Conservation (phyloP, 2,797 vertebrate species). For the Nannoperca obscura region DNA sequence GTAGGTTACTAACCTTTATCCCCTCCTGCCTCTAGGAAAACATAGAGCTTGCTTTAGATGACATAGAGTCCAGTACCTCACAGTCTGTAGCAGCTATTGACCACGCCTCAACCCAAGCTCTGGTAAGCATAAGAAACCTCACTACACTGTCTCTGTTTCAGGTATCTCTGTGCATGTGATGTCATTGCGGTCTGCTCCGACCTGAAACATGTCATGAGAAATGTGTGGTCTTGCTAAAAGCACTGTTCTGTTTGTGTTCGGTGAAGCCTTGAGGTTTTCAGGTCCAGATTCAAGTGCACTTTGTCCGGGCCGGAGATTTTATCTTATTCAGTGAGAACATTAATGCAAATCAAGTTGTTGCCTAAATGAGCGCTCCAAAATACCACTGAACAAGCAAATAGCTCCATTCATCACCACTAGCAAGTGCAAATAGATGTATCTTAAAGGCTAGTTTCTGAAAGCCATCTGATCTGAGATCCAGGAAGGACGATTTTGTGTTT, state of each 20-base stretch:
- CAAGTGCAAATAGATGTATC: slow-evolving; percentile 23
- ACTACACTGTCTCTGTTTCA: slow-evolving; percentile 3
- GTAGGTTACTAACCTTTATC: slow-evolving; percentile 79
- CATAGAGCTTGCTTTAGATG: slow-evolving; percentile 95
- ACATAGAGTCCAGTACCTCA: slow-evolving; percentile 89
- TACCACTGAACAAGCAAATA: slow-evolving; percentile 38
- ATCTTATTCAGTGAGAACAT: slow-evolving; percentile 6
- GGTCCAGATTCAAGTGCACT: slow-evolving; percentile 1
- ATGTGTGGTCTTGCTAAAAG: background rate
- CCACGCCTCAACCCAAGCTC: slow-evolving; percentile 93
- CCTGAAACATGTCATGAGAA: background rate
- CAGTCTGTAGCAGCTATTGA: slow-evolving; percentile 93
- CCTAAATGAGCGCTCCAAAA: slow-evolving; percentile 5
- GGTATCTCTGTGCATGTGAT: slow-evolving; percentile 7
- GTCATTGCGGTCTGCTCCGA: background rate
- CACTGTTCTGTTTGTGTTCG: background rate
- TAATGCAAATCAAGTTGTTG: slow-evolving; percentile 27
- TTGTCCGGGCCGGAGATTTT: background rate
- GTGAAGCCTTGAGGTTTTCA: background rate
- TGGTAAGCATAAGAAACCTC: slow-evolving; percentile 88
- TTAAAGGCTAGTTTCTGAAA: slow-evolving; percentile 9
- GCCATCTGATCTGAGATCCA: slow-evolving; percentile 8
- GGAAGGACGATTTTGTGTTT: background rate
- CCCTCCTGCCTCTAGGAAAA: slow-evolving; percentile 90
- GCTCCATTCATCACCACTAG: slow-evolving; percentile 8